Evolutionary conservation across 2,797 vertebrate species (phyloP).

Genomic region (Neosalanx taihuensis): DNA sequence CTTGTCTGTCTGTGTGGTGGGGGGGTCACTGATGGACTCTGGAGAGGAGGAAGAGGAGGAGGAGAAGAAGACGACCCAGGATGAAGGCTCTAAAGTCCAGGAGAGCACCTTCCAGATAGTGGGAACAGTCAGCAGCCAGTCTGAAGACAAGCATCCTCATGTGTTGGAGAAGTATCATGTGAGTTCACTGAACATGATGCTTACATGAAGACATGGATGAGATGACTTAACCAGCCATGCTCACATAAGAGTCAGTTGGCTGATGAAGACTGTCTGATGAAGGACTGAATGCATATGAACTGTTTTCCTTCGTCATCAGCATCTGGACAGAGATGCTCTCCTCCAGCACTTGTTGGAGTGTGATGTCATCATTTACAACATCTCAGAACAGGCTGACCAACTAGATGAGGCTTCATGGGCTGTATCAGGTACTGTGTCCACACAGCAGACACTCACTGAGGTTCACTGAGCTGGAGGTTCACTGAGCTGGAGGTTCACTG

Average conservation of each 20-base stretch:
- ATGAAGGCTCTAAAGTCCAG: conserved; percentile 26
- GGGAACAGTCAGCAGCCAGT: conserved; percentile 72
- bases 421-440: conserved; percentile 72
- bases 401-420: conserved; percentile 87
- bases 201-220: background rate
- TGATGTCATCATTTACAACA: conserved; percentile 85
- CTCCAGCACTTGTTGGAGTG: conserved; percentile 78
- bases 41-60: conserved; percentile 67
- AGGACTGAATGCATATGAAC: background rate
- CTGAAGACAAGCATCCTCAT: conserved; percentile 37
- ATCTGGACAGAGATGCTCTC: conserved; percentile 65
- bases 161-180: conserved; percentile 77
- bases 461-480: too few species aligned
- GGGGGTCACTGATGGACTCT: conserved; percentile 59
- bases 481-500: too few species aligned
- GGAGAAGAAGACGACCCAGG: conserved; percentile 3
- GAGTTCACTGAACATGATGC: conserved; percentile 46
- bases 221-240: background rate
- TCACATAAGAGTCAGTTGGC: too few species aligned
- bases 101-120: conserved; percentile 75
- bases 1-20: conserved; percentile 66
- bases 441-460: too few species aligned
- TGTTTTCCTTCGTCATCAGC: conserved; percentile 57
- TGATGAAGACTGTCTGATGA: background rate
- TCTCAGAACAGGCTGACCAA: conserved; percentile 77